Conservation (phyloP, 2,113 vertebrate species). For the Piaya cayana region DNA sequence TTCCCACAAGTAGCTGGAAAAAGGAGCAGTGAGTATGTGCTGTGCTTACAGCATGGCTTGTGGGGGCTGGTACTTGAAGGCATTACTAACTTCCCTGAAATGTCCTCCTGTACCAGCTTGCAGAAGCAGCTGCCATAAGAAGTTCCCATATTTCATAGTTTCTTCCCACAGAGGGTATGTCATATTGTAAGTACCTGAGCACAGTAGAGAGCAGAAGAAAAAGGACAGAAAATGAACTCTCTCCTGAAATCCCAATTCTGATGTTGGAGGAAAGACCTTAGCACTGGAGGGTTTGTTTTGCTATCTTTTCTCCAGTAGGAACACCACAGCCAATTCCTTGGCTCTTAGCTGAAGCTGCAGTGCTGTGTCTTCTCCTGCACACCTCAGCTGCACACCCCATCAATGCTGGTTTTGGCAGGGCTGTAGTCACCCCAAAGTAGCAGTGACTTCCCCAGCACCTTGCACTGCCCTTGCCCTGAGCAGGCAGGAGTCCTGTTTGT, state of each 20-base stretch:
- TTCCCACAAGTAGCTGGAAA: neutral
- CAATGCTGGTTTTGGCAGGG: neutral
- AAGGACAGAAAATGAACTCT: neutral
- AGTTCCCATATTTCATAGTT: neutral
- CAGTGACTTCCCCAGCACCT: neutral
- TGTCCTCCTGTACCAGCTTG: neutral
- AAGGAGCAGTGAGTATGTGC: neutral
- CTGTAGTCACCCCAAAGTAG: accelerated
- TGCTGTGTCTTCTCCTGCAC: neutral
- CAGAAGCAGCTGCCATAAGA: neutral
- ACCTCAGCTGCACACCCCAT: neutral
- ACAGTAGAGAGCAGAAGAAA: neutral
- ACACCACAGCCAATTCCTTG: neutral
- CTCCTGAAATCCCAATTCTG: neutral
- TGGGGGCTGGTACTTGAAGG: neutral
- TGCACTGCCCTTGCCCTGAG: neutral
- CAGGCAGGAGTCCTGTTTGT: neutral
- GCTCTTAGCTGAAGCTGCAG: neutral
- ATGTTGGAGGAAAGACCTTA: neutral
- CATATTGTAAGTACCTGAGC: neutral
- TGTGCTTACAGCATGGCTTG: neutral
- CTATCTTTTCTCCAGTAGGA: neutral
- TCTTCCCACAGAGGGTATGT: neutral
- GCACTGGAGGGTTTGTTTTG: neutral
- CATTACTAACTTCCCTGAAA: neutral